phyloP scores from a whole-genome alignment of 1,140 invertebrate species.

The Brachionus plicatilis region DNA sequence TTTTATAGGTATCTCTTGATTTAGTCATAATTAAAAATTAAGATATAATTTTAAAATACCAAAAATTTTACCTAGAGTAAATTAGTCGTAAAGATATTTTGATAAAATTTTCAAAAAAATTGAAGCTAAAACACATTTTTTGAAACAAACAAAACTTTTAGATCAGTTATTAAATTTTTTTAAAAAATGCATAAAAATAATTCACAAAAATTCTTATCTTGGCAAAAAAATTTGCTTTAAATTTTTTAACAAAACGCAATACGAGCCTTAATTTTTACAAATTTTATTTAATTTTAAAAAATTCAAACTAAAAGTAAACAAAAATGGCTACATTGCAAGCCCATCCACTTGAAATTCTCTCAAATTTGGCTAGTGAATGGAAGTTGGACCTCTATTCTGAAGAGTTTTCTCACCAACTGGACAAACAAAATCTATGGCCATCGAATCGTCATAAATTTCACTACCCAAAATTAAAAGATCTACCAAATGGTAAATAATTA shows the following conservation, averaged over 20 bases:
- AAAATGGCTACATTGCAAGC: background rate
- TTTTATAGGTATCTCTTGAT: background rate
- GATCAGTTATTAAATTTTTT: background rate
- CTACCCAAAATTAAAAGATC: slow-evolving; percentile 55
- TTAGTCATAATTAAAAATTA: background rate
- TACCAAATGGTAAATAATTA: slow-evolving; percentile 50
- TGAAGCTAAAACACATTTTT: background rate
- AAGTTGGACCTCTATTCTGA: slow-evolving; percentile 22
- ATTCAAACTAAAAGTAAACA: background rate
- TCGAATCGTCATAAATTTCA: slow-evolving; percentile 51
- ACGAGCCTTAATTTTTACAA: background rate
- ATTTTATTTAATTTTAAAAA: background rate
- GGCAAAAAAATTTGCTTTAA: background rate
- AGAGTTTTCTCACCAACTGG: slow-evolving; percentile 55
- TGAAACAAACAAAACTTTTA: background rate
- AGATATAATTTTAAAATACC: background rate
- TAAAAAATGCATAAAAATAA: background rate
- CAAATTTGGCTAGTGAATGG: slow-evolving; percentile 13
- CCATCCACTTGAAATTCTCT: background rate
- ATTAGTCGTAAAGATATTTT: background rate
- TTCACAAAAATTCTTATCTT: slow-evolving; percentile 2
- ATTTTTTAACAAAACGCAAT: background rate
- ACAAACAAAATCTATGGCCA: slow-evolving; percentile 51
- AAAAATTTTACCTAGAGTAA: background rate
- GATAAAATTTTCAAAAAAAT: background rate